Base-by-base conservation (phyloP, 2,888 invertebrate genomes). In the Kryphioiulus occultus region DNA sequence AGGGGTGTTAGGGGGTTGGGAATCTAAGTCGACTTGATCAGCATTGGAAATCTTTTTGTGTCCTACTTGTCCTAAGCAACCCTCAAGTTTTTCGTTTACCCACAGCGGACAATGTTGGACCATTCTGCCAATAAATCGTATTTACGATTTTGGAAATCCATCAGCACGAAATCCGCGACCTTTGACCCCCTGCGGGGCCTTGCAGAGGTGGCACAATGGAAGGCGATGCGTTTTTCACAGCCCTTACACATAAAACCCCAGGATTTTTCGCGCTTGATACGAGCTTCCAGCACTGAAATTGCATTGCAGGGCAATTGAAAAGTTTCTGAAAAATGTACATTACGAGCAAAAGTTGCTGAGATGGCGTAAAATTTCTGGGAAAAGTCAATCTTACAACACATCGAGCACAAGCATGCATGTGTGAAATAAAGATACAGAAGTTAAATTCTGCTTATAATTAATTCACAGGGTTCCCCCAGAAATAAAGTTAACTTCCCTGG, bases 91-190 rank as follows among this genome's bases (percentile, higher is more conserved):
- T 59, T 59, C 59, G 59, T 59, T 59, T 59, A 59, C 59, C 59
- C 59, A 59, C 59, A 59, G 22, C 22, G 59, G 5, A 59, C 59
- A 59, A 59, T 59, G 59, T 59, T 59, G 59, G 59, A 59, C 59
- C 59, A 59, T 59, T 59, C 59, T 59, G 59, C 59, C 59, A 59
- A 59, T 59, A 59, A 59, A 59, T 59, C 59, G 59, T 59, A 59
- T 59, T 59, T 59, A 59, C 59, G 59, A 59, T 22, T 59, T 59
- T 59, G 59, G 59, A 59, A 59, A 59, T 59, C 59, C 59, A 59
- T 59, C 59, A 59, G 59, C 59, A 59, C 59, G 22, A 59, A 59
- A 59, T 59, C 59, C 59, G 7, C 10, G 22, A 59, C 59, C 59
- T 59, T 19, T 22, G 59, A 59, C 59, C 59, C 59, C 59, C 59